These are phyloP conservation scores for Bujurquina vittata DNA, from an alignment of 2,113 vertebrate species.

Conservation along the genomic window DNA sequence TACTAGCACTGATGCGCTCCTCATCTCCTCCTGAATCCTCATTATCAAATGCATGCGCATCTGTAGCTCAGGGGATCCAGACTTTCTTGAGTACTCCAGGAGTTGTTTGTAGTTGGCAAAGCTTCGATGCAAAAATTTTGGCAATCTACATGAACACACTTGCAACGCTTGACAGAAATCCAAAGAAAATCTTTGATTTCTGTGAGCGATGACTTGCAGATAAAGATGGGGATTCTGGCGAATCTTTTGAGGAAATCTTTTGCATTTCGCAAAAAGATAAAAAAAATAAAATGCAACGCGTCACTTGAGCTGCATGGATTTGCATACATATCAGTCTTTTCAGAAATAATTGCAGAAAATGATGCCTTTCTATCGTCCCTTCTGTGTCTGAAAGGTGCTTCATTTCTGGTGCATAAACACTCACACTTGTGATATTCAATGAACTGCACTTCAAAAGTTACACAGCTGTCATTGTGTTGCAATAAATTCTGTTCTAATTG, in stretches of 20 bases:
- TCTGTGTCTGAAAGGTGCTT: conserved; percentile 8
- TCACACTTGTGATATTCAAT: background rate
- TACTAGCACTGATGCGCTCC: conserved; percentile 1
- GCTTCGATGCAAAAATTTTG: conserved; percentile 1
- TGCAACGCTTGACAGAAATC: conserved; percentile 44
- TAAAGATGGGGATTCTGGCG: conserved; percentile 34
- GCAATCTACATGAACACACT: conserved; percentile 40
- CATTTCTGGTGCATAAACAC: background rate
- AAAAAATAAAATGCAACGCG: conserved; percentile 6
- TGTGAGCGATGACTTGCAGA: conserved; percentile 31
- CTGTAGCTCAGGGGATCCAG: conserved; percentile 39
- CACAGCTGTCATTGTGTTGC: conserved; percentile 3
- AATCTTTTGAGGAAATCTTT: conserved; percentile 43
- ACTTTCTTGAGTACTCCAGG: conserved; percentile 41
- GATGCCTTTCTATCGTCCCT: background rate
- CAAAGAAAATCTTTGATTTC: conserved; percentile 51
- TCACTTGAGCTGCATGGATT: conserved; percentile 25
- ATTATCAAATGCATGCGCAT: conserved; percentile 57
- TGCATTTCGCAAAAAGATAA: background rate
- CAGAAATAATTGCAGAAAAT: background rate
- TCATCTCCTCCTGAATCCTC: conserved; percentile 30
- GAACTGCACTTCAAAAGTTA: background rate
- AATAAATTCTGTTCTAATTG: conserved; percentile 4
- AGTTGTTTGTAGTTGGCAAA: conserved; percentile 60
- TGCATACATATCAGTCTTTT: conserved; percentile 25